These are phyloP conservation scores for Panthera uncia DNA, from an alignment of 2,113 vertebrate species.

Conservation along the genomic window DNA sequence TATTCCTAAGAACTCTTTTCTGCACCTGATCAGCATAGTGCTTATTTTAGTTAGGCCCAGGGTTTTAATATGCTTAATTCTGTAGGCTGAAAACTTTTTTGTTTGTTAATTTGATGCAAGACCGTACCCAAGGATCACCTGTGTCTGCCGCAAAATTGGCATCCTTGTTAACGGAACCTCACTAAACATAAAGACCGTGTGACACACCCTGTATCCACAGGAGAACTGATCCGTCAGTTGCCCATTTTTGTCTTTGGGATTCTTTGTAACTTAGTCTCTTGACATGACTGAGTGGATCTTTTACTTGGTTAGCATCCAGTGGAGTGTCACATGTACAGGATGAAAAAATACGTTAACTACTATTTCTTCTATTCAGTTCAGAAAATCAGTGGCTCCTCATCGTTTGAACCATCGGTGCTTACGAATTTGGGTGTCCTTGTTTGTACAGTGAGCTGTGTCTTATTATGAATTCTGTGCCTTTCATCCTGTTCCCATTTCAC, in stretches of 20 bases:
- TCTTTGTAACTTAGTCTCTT: not conserved
- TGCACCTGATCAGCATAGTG: not conserved
- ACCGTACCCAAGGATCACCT: not conserved
- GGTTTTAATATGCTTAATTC: conserved; percentile 3
- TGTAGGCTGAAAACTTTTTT: not conserved
- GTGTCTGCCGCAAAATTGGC: not conserved
- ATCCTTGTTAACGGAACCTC: not conserved
- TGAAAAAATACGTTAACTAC: not conserved
- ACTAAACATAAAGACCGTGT: not conserved
- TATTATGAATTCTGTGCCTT: conserved; percentile 19
- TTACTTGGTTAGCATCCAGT: not conserved
- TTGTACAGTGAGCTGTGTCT: not conserved
- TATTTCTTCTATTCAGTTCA: not conserved
- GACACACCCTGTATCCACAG: not conserved
- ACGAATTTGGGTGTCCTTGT: not conserved
- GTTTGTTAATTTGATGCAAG: not conserved
- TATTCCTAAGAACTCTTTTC: not conserved
- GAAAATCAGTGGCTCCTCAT: not conserved
- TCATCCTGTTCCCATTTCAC: not conserved
- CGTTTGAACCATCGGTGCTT: not conserved
- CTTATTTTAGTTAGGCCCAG: not conserved
- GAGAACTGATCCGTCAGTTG: not conserved
- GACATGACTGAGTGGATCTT: not conserved
- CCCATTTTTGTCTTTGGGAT: not conserved
- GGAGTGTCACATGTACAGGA: not conserved